These are phyloP conservation scores for Cricetomys ansorgei DNA, from an alignment of 2,113 vertebrate species.

Conservation along the genomic window DNA sequence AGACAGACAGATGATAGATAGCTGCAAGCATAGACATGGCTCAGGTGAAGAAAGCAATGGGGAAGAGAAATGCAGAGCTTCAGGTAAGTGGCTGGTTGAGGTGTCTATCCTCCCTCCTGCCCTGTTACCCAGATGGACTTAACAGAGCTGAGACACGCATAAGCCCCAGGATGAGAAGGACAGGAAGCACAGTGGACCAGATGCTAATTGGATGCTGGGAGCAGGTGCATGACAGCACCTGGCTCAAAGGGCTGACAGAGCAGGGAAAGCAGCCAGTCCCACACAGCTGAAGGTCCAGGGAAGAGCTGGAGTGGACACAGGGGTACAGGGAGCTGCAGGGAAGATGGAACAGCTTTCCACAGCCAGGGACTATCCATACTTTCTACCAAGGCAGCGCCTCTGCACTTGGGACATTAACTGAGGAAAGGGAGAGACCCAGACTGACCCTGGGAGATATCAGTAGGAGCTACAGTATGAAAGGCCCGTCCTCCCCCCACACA, in stretches of 20 bases:
- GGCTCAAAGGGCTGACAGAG: neutral
- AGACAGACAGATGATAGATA: neutral
- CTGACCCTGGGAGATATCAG: neutral
- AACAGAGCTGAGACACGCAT: neutral
- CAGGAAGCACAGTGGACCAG: neutral
- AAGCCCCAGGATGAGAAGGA: neutral
- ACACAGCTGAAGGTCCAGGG: fast-evolving
- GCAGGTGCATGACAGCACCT: neutral
- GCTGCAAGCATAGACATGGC: neutral
- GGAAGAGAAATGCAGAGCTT: neutral
- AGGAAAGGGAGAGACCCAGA: neutral
- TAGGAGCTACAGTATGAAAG: neutral
- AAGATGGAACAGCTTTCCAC: neutral
- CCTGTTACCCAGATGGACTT: neutral
- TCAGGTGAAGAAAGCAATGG: neutral
- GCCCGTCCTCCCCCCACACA: fast-evolving
- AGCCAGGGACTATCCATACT: neutral
- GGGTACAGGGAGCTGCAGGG: neutral
- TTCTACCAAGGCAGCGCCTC: neutral
- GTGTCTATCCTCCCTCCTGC: neutral
- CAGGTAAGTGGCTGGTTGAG: neutral
- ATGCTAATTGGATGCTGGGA: neutral
- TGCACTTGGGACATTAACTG: too few species aligned
- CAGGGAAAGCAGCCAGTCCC: neutral
- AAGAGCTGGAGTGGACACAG: neutral